Base-by-base conservation (phyloP, 2,888 invertebrate genomes). In the Plebejus melissa region DNA sequence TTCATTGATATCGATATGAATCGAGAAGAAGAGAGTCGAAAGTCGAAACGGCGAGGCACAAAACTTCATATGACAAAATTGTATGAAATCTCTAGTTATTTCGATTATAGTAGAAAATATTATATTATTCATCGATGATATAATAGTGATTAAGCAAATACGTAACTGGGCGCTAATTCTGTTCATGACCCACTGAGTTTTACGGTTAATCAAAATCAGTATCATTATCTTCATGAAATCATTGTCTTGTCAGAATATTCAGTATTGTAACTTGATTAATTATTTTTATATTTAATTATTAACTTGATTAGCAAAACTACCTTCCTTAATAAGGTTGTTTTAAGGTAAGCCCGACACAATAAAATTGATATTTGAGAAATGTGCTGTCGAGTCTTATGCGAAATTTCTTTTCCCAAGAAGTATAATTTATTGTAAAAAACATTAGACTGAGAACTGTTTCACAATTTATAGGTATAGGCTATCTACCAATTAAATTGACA, bases 111-210 rank as follows among this genome's bases (percentile, higher is more conserved):
- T 41, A 41, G 41, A 41, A 41, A 50, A 4, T 50, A 11, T 50
- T 3, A 13, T 54, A 54, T 54, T 54, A 54, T 54, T 54, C 16
- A 54, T 54, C 16, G 22, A 65, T 65, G 32, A 36, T 65, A 65
- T 65, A 11, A 60, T 22, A 11, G 13, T 32, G 32, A 65, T 65
- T 65, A 65, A 36, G 16, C 32, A 32, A 41, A 70, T 41, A 22
- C 11, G 38, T 38, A 69, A 70, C 16, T n/a, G 41, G 28, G 13
- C 65, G 74, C 70, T 75, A 46, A 75, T 58, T 57, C 11, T 16
- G 70, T 46, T 74, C 76, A 74, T 76, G 74, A 76, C 74, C 76
- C 50, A 76, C 36, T 75, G 70, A 22, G 70, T 46, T 74, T 71
- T 74, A 76, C 60, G 58, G 74, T 74, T 60, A 76, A 74, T 74